Conservation (phyloP, 2,888 invertebrate genomes). For the Oscheius sp. region DNA sequence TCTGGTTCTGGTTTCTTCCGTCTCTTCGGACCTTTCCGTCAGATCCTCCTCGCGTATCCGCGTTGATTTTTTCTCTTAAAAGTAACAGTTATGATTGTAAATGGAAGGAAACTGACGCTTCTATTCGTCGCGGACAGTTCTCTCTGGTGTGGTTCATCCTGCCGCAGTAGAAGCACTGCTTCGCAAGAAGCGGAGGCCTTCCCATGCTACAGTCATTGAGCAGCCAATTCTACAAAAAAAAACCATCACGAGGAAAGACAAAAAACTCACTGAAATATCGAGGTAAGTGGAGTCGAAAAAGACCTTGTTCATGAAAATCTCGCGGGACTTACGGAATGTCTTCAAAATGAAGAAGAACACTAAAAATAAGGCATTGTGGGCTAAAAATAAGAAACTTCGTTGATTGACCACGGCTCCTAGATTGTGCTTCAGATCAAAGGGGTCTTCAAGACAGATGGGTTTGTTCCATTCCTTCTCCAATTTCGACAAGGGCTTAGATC, state of each 20-base stretch:
- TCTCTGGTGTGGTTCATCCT: constrained; percentile 51
- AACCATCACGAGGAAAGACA: neutral
- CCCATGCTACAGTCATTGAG: constrained; percentile 41
- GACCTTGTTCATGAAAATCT: constrained; percentile 45
- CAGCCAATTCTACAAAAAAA: constrained; percentile 12
- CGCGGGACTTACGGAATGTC: constrained; percentile 42
- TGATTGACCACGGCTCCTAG: constrained; percentile 76
- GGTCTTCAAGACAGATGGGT: constrained; percentile 79
- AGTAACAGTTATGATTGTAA: neutral
- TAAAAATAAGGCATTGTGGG: constrained; percentile 31
- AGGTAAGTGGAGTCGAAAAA: neutral
- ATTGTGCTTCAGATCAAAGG: constrained; percentile 79
- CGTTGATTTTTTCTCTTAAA: constrained; percentile 14
- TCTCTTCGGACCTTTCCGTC: too few species aligned
- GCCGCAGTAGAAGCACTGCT: constrained; percentile 44
- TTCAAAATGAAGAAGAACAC: constrained; percentile 56
- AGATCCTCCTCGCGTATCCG: neutral
- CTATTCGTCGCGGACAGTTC: constrained; percentile 40
- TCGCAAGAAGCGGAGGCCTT: constrained; percentile 43
- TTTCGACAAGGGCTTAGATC: constrained; percentile 73
- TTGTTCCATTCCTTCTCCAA: constrained; percentile 77
- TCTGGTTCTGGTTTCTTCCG: too few species aligned
- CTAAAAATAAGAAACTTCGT: constrained; percentile 38
- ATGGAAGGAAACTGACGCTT: neutral
- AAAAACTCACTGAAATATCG: neutral